phyloP scores from a whole-genome alignment of 1,140 invertebrate genomes.

The Drosophila ercepeae region DNA sequence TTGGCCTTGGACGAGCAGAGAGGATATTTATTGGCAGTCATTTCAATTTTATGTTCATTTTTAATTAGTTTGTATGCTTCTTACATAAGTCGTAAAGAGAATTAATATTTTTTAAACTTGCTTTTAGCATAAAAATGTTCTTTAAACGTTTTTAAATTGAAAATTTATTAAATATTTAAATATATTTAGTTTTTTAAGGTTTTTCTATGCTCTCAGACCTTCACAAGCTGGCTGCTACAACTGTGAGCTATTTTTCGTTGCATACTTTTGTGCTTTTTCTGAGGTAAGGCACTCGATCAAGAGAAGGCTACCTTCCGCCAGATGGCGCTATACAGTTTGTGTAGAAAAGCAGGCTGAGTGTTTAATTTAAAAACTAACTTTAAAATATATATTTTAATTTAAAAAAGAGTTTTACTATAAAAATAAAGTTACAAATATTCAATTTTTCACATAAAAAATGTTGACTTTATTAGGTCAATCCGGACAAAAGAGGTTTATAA shows the following conservation, averaged over 20 bases:
- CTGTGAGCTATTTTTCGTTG: constrained; percentile 18
- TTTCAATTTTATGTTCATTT: neutral
- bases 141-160: neutral
- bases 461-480: neutral
- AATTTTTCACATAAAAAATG: too few relatives aligned
- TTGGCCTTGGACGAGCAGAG: constrained; percentile 24
- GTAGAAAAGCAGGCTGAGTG: constrained; percentile 10
- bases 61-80: neutral
- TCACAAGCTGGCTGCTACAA: constrained; percentile 43
- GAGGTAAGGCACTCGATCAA: constrained; percentile 18
- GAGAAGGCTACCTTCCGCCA: neutral
- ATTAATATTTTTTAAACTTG: neutral
- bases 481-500: neutral
- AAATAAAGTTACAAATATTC: too few relatives aligned
- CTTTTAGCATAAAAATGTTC: neutral
- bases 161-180: too few relatives aligned
- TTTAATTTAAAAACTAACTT: neutral
- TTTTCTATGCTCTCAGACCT: too few relatives aligned
- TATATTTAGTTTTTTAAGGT: too few relatives aligned
- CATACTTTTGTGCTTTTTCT: constrained; percentile 60
- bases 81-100: too few relatives aligned
- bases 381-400: neutral
- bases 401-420: neutral
- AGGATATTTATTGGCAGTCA: neutral
- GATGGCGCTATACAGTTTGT: constrained; percentile 4